Evolutionary conservation across 2,113 vertebrate genomes (phyloP).

Genomic region (Tringa solitaria): DNA sequence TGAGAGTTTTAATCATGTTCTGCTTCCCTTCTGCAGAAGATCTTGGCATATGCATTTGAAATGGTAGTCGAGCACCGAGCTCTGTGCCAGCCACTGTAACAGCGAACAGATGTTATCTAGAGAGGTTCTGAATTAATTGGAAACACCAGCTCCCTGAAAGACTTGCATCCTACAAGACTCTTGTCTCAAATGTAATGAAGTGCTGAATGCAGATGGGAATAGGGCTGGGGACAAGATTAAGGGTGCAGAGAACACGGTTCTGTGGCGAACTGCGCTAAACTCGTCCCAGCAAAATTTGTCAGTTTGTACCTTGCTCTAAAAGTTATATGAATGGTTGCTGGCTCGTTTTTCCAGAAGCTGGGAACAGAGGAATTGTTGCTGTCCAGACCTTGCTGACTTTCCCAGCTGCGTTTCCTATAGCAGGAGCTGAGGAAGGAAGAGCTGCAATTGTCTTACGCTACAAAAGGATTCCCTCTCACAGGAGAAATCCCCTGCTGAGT

Average conservation of each 20-base stretch:
- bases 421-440: not conserved
- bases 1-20: not conserved
- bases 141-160: not conserved
- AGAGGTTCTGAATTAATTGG: not conserved
- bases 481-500: not conserved
- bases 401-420: not conserved
- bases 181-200: not conserved
- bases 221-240: not conserved
- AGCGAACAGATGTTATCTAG: not conserved
- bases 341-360: not conserved
- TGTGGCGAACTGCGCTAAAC: not conserved
- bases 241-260: not conserved
- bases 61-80: not conserved
- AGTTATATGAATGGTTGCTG: not conserved
- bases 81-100: not conserved
- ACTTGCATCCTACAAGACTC: not conserved
- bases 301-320: not conserved
- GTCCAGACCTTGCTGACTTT: not conserved
- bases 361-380: not conserved
- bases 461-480: not conserved
- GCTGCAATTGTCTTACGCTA: not conserved
- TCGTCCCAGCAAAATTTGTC: not conserved
- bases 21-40: not conserved
- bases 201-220: not conserved
- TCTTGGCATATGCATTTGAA: not conserved